A percentile compares a stretch with the other conserved stretches of the same genome.
Conservation (phyloP, 2,888 invertebrate species). For the Temnothorax unifasciatus region DNA sequence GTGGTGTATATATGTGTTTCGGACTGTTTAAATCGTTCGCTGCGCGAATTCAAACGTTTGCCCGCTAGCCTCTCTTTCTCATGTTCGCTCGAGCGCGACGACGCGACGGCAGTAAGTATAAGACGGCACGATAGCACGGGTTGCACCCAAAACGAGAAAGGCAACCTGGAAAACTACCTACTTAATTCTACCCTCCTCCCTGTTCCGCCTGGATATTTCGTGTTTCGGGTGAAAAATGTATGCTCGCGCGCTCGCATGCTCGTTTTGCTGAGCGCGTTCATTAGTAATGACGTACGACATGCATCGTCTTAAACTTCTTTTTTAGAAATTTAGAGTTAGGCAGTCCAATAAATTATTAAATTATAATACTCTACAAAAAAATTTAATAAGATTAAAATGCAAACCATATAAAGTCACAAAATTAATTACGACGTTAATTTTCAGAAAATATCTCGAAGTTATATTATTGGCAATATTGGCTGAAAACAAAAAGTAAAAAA, state of each 20-base stretch:
- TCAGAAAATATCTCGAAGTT: background rate
- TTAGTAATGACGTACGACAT: slow-evolving; percentile 5
- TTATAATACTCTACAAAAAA: background rate
- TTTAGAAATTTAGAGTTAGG: background rate
- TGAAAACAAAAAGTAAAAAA: background rate
- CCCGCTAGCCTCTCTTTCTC: slow-evolving; percentile 13
- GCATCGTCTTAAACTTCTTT: background rate
- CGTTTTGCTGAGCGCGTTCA: background rate
- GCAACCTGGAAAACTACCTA: slow-evolving; percentile 22
- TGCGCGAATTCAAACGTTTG: slow-evolving; percentile 64
- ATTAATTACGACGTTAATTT: background rate
- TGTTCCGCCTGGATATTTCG: slow-evolving; percentile 33
- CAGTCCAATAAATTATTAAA: slow-evolving; percentile 12
- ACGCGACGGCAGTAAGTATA: slow-evolving; percentile 25
- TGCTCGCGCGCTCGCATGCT: slow-evolving; percentile 16
- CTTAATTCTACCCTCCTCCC: slow-evolving; percentile 37
- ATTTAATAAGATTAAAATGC: background rate
- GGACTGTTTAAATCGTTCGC: slow-evolving; percentile 71
- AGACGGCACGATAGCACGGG: slow-evolving; percentile 18
- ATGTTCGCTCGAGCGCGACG: slow-evolving; percentile 24
- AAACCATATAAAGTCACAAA: background rate
- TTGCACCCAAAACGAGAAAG: slow-evolving; percentile 23
- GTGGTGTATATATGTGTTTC: slow-evolving; percentile 22
- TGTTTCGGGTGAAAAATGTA: slow-evolving; percentile 45
- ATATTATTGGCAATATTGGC: background rate